These are phyloP conservation scores for Phacellophora camtschatica DNA, from an alignment of 30 jellyfish, hydroid and myxozoan genomes.

Conservation along the genomic window DNA sequence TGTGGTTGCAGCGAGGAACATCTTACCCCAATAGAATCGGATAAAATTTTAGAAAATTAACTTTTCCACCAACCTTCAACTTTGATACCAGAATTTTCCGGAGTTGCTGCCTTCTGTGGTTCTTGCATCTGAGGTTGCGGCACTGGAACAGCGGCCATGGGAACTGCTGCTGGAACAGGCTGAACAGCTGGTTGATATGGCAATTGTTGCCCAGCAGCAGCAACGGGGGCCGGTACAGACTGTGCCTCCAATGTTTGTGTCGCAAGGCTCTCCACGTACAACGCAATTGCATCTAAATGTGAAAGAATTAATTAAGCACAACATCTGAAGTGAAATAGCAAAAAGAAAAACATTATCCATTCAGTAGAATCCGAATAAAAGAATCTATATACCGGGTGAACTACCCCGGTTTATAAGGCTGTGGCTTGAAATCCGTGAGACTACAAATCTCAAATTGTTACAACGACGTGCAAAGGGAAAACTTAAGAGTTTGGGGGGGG, in stretches of 20 bases:
- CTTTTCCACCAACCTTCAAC: slow-evolving; percentile 40
- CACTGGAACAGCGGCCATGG: slow-evolving; percentile 70
- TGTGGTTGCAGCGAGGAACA: no score
- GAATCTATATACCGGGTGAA: no score
- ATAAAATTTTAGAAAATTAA: no score
- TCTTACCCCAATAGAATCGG: no score
- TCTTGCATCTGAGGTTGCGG: slow-evolving; percentile 64
- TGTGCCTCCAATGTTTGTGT: slow-evolving; percentile 27
- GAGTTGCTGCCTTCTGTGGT: slow-evolving; percentile 42
- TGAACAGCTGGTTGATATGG: slow-evolving; percentile 50
- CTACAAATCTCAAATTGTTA: no score
- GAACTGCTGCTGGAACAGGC: slow-evolving; percentile 51
- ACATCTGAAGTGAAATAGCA: background rate
- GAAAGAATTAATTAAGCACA: background rate
- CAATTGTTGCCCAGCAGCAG: slow-evolving; percentile 58
- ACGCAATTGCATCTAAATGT: slow-evolving; percentile 64
- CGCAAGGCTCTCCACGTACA: slow-evolving; percentile 79
- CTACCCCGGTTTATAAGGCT: no score
- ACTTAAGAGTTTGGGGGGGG: no score
- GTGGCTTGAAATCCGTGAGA: no score
- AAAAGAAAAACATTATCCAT: no score
- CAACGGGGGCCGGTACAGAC: slow-evolving; percentile 54
- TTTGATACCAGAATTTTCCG: slow-evolving; percentile 24
- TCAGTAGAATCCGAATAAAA: no score
- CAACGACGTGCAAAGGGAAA: no score